Conservation (phyloP, 2,113 vertebrate genomes). For the Rhea americana region DNA sequence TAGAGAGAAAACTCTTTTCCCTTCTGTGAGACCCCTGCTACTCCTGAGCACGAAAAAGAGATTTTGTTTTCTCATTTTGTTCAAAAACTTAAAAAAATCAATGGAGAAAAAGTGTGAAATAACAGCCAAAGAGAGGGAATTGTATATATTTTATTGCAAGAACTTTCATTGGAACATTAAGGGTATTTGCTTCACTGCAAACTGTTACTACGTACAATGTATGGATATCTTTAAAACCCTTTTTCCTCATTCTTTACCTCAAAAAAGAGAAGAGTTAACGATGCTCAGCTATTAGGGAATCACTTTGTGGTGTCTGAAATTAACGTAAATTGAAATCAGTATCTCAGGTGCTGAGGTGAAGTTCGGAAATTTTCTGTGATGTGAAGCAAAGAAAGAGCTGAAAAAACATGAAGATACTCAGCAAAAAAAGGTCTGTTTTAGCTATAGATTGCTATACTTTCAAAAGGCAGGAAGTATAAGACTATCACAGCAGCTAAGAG, state of each 20-base stretch:
- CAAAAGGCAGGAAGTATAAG: constrained; percentile 8
- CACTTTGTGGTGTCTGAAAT: constrained; percentile 22
- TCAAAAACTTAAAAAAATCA: constrained; percentile 34
- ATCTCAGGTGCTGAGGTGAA: not conserved
- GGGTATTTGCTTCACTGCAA: not conserved
- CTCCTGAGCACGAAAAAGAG: not conserved
- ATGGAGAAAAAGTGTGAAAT: constrained; percentile 30
- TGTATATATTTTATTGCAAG: not conserved
- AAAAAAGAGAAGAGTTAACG: not conserved
- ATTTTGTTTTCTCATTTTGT: not conserved
- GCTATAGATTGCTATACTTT: not conserved
- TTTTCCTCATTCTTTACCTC: constrained; percentile 23
- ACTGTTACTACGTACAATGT: not conserved
- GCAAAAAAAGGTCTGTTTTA: not conserved
- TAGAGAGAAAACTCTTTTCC: not conserved
- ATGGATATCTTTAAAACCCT: not conserved
- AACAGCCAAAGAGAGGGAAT: not conserved
- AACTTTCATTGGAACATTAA: not conserved
- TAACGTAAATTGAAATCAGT: constrained; percentile 40
- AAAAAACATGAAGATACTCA: not conserved
- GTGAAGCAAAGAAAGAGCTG: constrained; percentile 3
- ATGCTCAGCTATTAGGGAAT: constrained; percentile 8
- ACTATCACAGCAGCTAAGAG: not conserved
- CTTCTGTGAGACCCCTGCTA: not conserved
- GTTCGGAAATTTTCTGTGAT: constrained; percentile 23